These are phyloP conservation scores for Cynaeus angustus DNA, from an alignment of 2,888 invertebrate species.

Conservation along the genomic window DNA sequence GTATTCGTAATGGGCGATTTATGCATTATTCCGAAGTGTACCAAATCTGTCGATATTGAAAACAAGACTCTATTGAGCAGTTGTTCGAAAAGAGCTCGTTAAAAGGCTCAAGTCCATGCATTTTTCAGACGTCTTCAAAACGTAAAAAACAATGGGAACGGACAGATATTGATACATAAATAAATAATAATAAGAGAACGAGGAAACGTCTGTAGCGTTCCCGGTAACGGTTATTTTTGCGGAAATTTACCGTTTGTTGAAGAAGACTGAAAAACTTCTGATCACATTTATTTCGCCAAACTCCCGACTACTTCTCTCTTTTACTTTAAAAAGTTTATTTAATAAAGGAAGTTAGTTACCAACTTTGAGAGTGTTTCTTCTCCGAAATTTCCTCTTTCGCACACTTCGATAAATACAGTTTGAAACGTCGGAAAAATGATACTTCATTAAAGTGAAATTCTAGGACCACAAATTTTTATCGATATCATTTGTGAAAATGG, in stretches of 20 bases:
- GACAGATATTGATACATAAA: slow-evolving; percentile 10
- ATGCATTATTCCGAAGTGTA: neutral
- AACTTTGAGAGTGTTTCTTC: slow-evolving; percentile 27
- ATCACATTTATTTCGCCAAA: slow-evolving; percentile 36
- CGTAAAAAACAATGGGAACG: slow-evolving; percentile 8
- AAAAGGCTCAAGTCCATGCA: slow-evolving; percentile 3
- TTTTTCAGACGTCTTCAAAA: neutral
- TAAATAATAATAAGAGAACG: slow-evolving; percentile 1
- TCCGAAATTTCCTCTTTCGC: neutral
- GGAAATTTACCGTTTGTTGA: neutral
- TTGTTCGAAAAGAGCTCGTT: slow-evolving; percentile 3
- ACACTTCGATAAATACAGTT: neutral
- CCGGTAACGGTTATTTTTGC: neutral
- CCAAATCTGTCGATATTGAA: slow-evolving; percentile 4
- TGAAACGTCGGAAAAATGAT: slow-evolving; percentile 4
- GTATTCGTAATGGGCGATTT: neutral
- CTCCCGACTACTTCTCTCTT: slow-evolving; percentile 34
- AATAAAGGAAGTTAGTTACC: slow-evolving; percentile 44
- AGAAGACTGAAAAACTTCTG: slow-evolving; percentile 33
- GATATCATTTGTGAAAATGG: slow-evolving; percentile 36
- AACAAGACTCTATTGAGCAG: neutral
- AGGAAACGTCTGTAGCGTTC: neutral
- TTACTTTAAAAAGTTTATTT: slow-evolving; percentile 47
- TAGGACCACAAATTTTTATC: slow-evolving; percentile 16
- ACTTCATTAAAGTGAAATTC: neutral